These are phyloP conservation scores for Lasioglossum villosulum DNA, from an alignment of 2,888 invertebrate genomes.

Conservation along the genomic window DNA sequence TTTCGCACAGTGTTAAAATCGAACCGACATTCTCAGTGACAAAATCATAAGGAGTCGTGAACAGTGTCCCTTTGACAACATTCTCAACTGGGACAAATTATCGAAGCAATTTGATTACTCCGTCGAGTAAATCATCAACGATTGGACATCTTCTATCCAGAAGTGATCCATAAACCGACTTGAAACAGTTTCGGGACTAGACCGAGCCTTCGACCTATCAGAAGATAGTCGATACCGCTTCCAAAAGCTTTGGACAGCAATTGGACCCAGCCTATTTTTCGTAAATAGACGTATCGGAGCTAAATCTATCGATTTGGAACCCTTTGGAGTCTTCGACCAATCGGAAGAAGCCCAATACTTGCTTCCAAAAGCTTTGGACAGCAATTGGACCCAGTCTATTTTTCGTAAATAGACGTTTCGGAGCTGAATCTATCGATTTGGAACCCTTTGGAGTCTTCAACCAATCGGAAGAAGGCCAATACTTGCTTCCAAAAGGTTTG, in stretches of 20 bases:
- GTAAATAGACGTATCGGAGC: not conserved
- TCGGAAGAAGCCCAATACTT: not conserved
- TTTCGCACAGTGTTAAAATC: slow-evolving; percentile 1
- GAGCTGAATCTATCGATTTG: no score
- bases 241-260: not conserved
- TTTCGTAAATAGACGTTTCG: not conserved
- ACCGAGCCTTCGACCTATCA: not conserved
- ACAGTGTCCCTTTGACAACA: not conserved
- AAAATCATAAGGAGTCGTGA: not conserved
- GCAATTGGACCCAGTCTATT: no score
- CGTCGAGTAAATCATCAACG: not conserved
- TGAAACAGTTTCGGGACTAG: not conserved
- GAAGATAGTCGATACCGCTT: not conserved
- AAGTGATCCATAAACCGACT: not conserved
- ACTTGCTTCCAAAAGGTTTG: not conserved
- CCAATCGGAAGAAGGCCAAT: not conserved
- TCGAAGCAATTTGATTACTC: not conserved
- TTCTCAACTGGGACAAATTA: not conserved
- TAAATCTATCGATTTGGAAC: no score
- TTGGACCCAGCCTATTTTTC: no score
- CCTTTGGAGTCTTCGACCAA: not conserved
- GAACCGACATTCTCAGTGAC: not conserved
- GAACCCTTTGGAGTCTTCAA: no score
- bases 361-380: not conserved
- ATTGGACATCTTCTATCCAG: not conserved